Base-by-base conservation (phyloP, 2,113 vertebrate genomes). In the Hypanus sabinus region DNA sequence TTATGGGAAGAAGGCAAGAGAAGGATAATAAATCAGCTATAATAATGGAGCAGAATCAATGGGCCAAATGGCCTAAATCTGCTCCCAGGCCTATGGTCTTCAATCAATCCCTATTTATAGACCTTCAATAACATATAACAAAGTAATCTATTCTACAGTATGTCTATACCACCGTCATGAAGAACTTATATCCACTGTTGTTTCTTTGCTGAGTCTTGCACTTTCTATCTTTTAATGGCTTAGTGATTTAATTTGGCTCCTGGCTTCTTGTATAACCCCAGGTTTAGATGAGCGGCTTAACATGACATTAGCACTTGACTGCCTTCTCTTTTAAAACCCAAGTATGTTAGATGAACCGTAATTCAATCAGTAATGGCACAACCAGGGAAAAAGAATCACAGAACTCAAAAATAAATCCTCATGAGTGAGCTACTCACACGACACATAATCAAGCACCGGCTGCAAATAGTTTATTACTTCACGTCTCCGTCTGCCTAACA, bases 381-480 rank as follows among this genome's bases (percentile, higher is more conserved):
- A 62, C n/a, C 30, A 62, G 65, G 30, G 30, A 8, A 65, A 65
- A 90, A 90, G 30, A 33, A 14, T 8, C 60, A 65, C n/a, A 90
- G 85, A 27, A 10, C 36, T 9, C 20, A 22, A 73, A 71, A 73
- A 24, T n/a, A 73, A 73, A 93, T 73, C 73, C 91, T 24, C 91
- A 73, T 38, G 91, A 93, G 68, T 30, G 36, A 93, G 70, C 70
- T 93, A 73, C 91, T 93, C 65, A 93, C 91, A 73, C 22, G 36
- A 22, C 91, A 70, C 65, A 71, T 92, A 92, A 24, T 92, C 88
- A 70, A 24, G 90, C 22, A 73, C 38, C 10, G 70, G 70, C 70
- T 73, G 70, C 33, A 65, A 73, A 75, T 93, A 73, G 68, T 73
- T 93, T 93, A 93, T 93, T 93, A 46, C 91, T 73, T 46, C 36